Conservation (phyloP, 2,888 invertebrate species). For the Geotrupes spiniger region DNA sequence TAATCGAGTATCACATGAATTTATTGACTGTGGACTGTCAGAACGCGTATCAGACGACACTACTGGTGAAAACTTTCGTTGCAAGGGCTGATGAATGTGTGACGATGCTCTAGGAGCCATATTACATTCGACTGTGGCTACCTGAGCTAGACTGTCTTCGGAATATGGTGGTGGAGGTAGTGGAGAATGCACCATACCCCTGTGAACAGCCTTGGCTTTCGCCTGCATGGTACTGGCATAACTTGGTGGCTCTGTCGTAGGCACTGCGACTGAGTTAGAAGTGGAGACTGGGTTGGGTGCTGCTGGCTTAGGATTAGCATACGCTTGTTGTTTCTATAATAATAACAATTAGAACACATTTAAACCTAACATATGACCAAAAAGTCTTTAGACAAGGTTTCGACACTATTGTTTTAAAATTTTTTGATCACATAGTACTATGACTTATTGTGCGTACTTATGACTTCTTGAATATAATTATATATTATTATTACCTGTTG, state of each 20-base stretch:
- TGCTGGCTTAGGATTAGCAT: conserved; percentile 43
- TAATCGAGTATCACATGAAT: conserved; percentile 53
- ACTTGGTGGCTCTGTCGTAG: conserved; percentile 86
- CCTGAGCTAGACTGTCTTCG: conserved; percentile 44
- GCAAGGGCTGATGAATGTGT: conserved; percentile 60
- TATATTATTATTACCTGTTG: conserved; percentile 71
- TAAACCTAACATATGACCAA: no score
- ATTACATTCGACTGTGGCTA: conserved; percentile 51
- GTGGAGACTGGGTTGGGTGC: conserved; percentile 46
- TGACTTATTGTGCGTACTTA: no score
- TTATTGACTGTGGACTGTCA: conserved; percentile 53
- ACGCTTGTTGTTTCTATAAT: conserved; percentile 11
- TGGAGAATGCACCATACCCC: conserved; percentile 64
- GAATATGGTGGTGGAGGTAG: conserved; percentile 69
- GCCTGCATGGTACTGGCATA: conserved; percentile 88
- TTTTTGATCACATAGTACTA: no score
- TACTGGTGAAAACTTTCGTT: conserved; percentile 68
- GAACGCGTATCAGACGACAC: conserved; percentile 55
- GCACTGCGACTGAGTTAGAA: conserved; percentile 49
- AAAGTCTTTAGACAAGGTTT: no score
- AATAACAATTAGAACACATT: conserved; percentile 38
- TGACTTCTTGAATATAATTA: no score
- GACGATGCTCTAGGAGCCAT: conserved; percentile 53
- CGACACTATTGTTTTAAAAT: no score
- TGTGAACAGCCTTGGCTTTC: conserved; percentile 64